phyloP scores from a whole-genome alignment of 30 jellyfish, hydroid and myxozoan genomes.

The Nemopilema nomurai region DNA sequence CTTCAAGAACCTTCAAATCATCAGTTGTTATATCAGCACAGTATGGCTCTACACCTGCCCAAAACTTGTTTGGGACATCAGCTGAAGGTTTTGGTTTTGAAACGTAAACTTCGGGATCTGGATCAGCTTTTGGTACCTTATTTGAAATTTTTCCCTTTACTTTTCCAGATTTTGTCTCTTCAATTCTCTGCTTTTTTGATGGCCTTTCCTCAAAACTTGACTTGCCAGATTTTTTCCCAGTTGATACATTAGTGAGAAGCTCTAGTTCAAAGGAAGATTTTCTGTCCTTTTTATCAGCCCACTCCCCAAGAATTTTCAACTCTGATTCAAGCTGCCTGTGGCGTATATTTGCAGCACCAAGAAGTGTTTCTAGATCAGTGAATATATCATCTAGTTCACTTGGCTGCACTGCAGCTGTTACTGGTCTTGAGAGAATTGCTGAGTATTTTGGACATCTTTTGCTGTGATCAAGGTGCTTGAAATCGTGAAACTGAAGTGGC shows the following conservation, averaged over 20 bases:
- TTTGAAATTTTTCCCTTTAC: constrained; percentile 58
- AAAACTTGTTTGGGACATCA: constrained; percentile 90
- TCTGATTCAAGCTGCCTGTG: constrained; percentile 90
- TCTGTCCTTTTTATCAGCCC: constrained; percentile 95
- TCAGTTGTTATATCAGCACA: constrained; percentile 90
- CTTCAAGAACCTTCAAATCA: constrained; percentile 80
- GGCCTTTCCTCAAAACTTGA: constrained; percentile 56
- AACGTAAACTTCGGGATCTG: constrained; percentile 69
- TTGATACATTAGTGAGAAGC: constrained; percentile 15
- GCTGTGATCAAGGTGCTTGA: constrained; percentile 82
- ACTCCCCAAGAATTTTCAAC: constrained; percentile 82
- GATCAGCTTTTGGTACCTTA: constrained; percentile 48
- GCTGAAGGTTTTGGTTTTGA: constrained; percentile 83
- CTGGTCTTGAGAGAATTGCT: constrained; percentile 66
- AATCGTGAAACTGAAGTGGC: constrained; percentile 93
- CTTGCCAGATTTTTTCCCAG: constrained; percentile 63
- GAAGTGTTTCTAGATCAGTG: constrained; percentile 89
- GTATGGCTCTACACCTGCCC: constrained; percentile 96
- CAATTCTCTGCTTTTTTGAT: constrained; percentile 80
- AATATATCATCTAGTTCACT: constrained; percentile 85
- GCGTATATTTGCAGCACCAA: constrained; percentile 95
- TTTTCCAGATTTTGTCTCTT: constrained; percentile 59
- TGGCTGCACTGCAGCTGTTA: constrained; percentile 50
- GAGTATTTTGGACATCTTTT: constrained; percentile 86
- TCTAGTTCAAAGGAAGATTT: constrained; percentile 66